Evolutionary conservation across 2,113 vertebrate genomes (phyloP), one percentile per base, ranked within the genome.

Genomic region (Steatornis caripensis): DNA sequence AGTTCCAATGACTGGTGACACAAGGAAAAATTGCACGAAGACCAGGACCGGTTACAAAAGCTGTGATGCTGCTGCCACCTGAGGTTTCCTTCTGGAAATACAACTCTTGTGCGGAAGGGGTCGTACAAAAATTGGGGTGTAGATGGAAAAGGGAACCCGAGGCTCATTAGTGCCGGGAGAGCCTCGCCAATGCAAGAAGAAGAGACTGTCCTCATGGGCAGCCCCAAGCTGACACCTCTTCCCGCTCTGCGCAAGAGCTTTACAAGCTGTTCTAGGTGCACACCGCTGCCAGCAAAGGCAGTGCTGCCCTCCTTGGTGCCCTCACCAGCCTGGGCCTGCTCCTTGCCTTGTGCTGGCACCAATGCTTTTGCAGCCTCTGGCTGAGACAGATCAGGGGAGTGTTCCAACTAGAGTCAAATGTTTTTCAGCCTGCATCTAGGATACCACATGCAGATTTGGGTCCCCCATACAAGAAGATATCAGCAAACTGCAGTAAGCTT

Each of bases 21-120:
- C 10, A 41, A 64, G 27, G 41, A 49, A 41, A 64, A 66, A 20
- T 6, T 16, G 45, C 57, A 32, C 2, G 4, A 24, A 81, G 46
- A 34, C 7, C n/a, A 46, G 37, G 37, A 75, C 21, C 1, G 0
- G 27, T 36, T 68, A 37, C 70, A 57, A 95, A 97, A 82, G 77
- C 65, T 95, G 7, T 68, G 93, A 27, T 93, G 94, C 39, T 97
- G 68, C 96, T 96, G 96, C 96, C 96, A 94, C 84, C 95, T 95
- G 94, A 96, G 93, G 96, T 96, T 82, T 87, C 37, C 45, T 82
- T 64, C 57, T 76, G 91, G 95, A 96, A 97, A 85, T 87, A 76
- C 96, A 96, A n/a, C 27, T 14, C 39, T 13, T 54, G 4, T 3
- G 39, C 11, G 39, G 60, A 60, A 87, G 5, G 11, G 10, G 2